Evolutionary conservation across 2,888 invertebrate species (phyloP).

Genomic region (Cataglyphis rosenhaueri): DNA sequence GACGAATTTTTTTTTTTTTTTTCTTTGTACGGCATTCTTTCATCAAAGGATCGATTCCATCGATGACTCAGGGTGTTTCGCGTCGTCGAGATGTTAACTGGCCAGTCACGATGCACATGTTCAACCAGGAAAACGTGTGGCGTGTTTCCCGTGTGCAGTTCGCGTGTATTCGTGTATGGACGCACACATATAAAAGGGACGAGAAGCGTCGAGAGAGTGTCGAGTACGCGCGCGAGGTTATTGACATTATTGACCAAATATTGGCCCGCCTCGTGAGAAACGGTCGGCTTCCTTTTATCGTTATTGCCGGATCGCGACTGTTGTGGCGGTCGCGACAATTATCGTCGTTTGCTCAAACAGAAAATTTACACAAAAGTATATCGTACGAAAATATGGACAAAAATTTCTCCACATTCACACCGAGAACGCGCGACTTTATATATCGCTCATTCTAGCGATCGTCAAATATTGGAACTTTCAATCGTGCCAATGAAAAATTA

Average conservation of each 20-base stretch:
- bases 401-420: too few species aligned
- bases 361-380: background rate
- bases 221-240: slow-evolving; percentile 72
- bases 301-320: slow-evolving; percentile 18
- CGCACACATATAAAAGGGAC: slow-evolving; percentile 47
- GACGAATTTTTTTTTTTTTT: slow-evolving; percentile 14
- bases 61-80: slow-evolving; percentile 72
- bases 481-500: background rate
- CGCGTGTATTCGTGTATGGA: slow-evolving; percentile 52
- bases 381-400: background rate
- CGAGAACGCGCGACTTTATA: background rate
- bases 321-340: slow-evolving; percentile 18
- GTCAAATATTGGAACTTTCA: background rate
- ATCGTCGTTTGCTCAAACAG: background rate
- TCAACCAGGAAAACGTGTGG: slow-evolving; percentile 74
- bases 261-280: slow-evolving; percentile 67
- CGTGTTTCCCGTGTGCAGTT: slow-evolving; percentile 69
- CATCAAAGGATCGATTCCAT: slow-evolving; percentile 64
- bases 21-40: slow-evolving; percentile 13
- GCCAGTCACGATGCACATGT: slow-evolving; percentile 82
- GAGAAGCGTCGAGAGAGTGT: slow-evolving; percentile 64
- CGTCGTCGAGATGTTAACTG: slow-evolving; percentile 78
- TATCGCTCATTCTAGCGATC: background rate
- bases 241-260: slow-evolving; percentile 81
- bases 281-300: slow-evolving; percentile 49